A percentile compares a stretch with the other conserved stretches of the same genome.
Conservation (phyloP, 2,797 vertebrate species). For the Phaenicophaeus curvirostris region DNA sequence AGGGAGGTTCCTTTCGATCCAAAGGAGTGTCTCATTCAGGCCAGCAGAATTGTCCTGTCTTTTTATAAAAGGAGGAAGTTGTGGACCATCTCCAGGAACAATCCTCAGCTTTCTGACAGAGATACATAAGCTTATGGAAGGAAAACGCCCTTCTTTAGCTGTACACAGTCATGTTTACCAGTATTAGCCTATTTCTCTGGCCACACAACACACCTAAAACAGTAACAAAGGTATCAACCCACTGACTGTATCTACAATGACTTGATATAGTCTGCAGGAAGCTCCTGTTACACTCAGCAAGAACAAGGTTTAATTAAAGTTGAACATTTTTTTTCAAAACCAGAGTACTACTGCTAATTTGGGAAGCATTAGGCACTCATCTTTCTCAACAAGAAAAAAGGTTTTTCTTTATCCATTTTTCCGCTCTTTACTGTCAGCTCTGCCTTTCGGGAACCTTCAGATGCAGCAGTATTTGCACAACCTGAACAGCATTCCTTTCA, state of each 20-base stretch:
- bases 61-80: not conserved
- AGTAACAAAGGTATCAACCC: not conserved
- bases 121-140: rapidly evolving
- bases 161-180: not conserved
- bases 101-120: not conserved
- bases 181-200: not conserved
- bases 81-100: not conserved
- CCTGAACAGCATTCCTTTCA: not conserved
- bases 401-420: not conserved
- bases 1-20: not conserved
- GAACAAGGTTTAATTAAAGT: not conserved
- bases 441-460: not conserved
- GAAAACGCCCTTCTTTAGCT: not conserved
- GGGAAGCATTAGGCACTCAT: not conserved
- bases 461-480: not conserved
- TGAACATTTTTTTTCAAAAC: not conserved
- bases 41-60: not conserved
- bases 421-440: not conserved
- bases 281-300: not conserved
- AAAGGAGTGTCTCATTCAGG: not conserved
- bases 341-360: not conserved
- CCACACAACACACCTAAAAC: not conserved
- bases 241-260: not conserved
- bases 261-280: not conserved
- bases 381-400: not conserved